Base-by-base conservation (phyloP, 2,113 vertebrate species). In the Rhadina sibilatrix region DNA sequence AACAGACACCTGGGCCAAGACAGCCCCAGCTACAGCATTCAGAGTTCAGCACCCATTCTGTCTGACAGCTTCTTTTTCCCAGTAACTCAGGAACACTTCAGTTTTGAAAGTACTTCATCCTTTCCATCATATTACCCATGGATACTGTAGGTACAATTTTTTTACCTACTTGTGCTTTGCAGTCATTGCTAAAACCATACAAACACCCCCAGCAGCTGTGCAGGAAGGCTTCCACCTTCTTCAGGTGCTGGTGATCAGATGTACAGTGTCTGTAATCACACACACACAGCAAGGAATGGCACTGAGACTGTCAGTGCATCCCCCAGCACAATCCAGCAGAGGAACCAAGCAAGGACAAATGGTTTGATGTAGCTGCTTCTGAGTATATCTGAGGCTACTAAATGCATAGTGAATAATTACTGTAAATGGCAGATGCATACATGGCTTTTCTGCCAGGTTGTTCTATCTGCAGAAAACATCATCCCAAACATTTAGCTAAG, bases 1-100 rank as follows among this genome's bases (percentile, higher is more conserved):
- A 71, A n/a, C 15, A 57, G 31, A 33, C 4, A 61, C 1, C 16
- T 22, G 42, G 37, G 40, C 87, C 0, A 0, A 87, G n/a, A 37
- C 30, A 52, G 11, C 15, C 33, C 33, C 53, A 87, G 74, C 31
- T 49, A 25, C 18, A 53, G 6, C 25, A 59, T 27, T 65, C 44
- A 70, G 42, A 91, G 84, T 18, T 19, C 46, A 76, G 24, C 22
- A 89, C 11, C 13, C 37, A 3, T 57, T 65, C 42, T 70, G 12
- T 23, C 35, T 68, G 18, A 40, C 40, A 90, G 10, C 6, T 75
- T 63, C 25, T 49, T 81, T 57, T 74, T 12, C 61, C 23, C 50
- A 38, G 25, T 42, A 47, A 61, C 24, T 82, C 33, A 28, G 7
- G 70, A 90, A 77, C 24, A 59, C 14, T 80, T 64, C 12, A 37